A percentile compares a stretch with the other conserved stretches of the same genome.
Conservation (phyloP, 2,113 vertebrate genomes). For the Hippocampus barbouri region DNA sequence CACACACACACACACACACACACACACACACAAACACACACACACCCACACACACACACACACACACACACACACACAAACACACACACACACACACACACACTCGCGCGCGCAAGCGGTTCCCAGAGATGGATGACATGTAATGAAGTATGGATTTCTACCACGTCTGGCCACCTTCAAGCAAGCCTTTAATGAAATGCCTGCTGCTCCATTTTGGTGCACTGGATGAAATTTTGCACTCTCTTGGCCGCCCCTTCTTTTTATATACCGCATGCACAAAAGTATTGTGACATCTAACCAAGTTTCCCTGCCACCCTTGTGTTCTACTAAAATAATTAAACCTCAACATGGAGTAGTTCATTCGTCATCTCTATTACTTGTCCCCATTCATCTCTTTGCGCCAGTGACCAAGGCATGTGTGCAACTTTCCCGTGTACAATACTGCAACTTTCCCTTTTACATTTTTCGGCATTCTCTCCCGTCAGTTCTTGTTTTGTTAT, state of each 20-base stretch:
- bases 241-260: constrained; percentile 16
- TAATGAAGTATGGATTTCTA: constrained; percentile 77
- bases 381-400: constrained; percentile 34
- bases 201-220: constrained; percentile 61
- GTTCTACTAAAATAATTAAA: constrained; percentile 42
- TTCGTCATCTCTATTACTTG: constrained; percentile 50
- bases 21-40: not conserved
- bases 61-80: not conserved
- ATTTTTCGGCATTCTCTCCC: constrained; percentile 13
- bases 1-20: constrained; percentile 1
- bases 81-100: constrained; percentile 16
- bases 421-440: not conserved
- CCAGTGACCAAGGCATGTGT: constrained; percentile 16
- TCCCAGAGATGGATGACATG: constrained; percentile 53
- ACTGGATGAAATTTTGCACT: constrained; percentile 63
- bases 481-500: constrained; percentile 26
- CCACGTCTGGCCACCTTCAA: constrained; percentile 63
- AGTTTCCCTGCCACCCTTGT: not conserved
- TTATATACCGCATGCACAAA: not conserved
- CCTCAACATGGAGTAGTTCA: constrained; percentile 36
- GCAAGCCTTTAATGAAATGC: constrained; percentile 74
- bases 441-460: constrained; percentile 5
- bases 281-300: not conserved
- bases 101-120: constrained; percentile 35
- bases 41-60: no score